Evolutionary conservation across 2,888 invertebrate genomes (phyloP).

Genomic region (Crematogaster levior): DNA sequence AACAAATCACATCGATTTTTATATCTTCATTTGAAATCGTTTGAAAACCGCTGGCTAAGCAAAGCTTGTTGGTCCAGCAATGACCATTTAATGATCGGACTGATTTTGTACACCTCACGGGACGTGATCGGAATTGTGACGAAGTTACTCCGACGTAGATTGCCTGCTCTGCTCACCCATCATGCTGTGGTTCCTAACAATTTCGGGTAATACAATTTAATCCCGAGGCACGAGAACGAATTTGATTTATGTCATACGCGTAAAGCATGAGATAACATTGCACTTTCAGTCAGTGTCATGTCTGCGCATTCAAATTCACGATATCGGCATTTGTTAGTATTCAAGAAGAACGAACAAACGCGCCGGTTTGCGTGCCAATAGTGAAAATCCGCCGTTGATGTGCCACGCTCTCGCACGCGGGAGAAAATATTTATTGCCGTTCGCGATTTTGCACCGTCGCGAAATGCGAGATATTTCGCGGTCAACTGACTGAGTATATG

Average conservation of each 20-base stretch:
- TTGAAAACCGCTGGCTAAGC: neutral
- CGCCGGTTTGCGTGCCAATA: neutral
- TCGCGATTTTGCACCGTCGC: neutral
- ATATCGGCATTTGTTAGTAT: slow-evolving; percentile 13
- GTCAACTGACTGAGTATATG: neutral
- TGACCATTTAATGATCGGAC: slow-evolving; percentile 19
- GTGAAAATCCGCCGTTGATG: slow-evolving; percentile 17
- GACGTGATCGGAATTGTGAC: slow-evolving; percentile 31
- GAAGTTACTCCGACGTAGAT: neutral
- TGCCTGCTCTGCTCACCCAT: neutral
- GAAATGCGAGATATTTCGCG: neutral
- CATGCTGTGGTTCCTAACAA: slow-evolving; percentile 32
- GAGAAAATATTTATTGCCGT: slow-evolving; percentile 24
- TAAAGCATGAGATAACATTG: slow-evolving; percentile 43
- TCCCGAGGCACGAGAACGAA: neutral
- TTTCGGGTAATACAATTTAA: slow-evolving; percentile 38
- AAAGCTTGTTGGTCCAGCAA: neutral
- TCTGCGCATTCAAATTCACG: slow-evolving; percentile 11
- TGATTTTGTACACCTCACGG: slow-evolving; percentile 25
- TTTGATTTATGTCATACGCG: slow-evolving; percentile 30
- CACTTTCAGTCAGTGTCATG: slow-evolving; percentile 16
- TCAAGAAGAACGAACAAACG: neutral
- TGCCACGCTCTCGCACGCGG: neutral
- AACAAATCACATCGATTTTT: neutral
- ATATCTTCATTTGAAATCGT: neutral